Percentiles rank a stretch among this genome's conserved stretches.
Conservation (phyloP, 1,140 invertebrate species). For the Propsilocerus akamusi region DNA sequence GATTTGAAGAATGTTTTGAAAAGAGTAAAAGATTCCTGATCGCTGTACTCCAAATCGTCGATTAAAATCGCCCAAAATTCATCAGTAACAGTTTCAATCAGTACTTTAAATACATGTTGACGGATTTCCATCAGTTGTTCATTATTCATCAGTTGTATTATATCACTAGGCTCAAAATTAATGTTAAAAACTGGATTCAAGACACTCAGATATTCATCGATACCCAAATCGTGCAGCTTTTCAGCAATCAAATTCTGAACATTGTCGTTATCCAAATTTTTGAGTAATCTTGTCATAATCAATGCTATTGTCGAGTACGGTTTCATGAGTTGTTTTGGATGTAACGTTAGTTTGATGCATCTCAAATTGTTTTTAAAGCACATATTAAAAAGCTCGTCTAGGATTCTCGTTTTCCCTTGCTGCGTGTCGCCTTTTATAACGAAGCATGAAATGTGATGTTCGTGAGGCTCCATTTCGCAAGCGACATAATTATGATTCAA, state of each 20-base stretch:
- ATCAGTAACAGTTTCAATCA: conserved; percentile 10
- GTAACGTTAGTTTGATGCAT: background rate
- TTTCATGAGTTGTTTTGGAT: background rate
- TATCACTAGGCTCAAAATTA: background rate
- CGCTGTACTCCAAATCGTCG: conserved; percentile 28
- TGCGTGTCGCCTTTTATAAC: background rate
- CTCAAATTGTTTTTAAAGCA: background rate
- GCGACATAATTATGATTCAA: background rate
- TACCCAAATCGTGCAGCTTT: background rate
- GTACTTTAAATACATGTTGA: conserved; percentile 11
- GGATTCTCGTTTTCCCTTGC: background rate
- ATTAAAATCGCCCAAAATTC: conserved; percentile 27
- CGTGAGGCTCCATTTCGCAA: background rate
- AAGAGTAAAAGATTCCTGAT: conserved; percentile 26
- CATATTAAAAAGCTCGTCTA: background rate
- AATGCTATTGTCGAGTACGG: background rate
- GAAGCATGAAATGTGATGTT: background rate
- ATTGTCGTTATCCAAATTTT: background rate
- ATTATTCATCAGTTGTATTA: background rate
- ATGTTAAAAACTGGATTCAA: background rate
- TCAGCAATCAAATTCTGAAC: background rate
- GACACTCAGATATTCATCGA: background rate
- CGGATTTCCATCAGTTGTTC: background rate
- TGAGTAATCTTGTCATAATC: background rate
- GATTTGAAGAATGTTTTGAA: conserved; percentile 18